Conservation (phyloP, 2,113 vertebrate genomes). For the Nyctereutes procyonoides region DNA sequence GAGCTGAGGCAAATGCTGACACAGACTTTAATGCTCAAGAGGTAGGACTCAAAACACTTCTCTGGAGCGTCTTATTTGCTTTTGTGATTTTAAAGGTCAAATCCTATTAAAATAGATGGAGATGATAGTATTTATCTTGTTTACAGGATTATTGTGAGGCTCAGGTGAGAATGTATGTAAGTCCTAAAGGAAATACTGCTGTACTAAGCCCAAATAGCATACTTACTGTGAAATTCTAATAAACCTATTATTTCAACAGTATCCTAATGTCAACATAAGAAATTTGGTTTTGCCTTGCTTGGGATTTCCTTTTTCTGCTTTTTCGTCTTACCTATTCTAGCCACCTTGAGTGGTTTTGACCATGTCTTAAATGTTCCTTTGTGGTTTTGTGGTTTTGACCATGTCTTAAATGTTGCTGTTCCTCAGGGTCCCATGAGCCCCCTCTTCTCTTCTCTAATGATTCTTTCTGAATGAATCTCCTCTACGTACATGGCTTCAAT, state of each 20-base stretch:
- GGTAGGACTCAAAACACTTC: constrained; percentile 84
- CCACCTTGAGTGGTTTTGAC: not conserved
- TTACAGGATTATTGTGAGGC: not conserved
- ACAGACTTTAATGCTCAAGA: constrained; percentile 93
- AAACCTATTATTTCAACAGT: not conserved
- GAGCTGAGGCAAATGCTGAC: constrained; percentile 88
- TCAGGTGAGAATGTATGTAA: not conserved
- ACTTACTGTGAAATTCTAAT: not conserved
- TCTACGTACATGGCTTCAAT: not conserved
- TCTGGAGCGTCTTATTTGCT: constrained; percentile 54
- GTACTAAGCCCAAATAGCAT: not conserved
- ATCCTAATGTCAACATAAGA: constrained; percentile 8
- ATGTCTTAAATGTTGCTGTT: not conserved
- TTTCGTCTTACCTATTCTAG: not conserved
- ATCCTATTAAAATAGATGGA: not conserved
- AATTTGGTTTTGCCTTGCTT: not conserved
- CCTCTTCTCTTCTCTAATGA: not conserved
- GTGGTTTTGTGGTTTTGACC: not conserved
- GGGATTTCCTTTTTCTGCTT: not conserved
- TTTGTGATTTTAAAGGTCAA: constrained; percentile 53
- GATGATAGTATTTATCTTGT: not conserved
- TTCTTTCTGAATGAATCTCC: not conserved
- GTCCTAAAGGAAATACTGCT: not conserved
- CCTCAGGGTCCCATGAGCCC: not conserved
- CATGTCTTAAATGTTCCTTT: not conserved